Base-by-base conservation (phyloP, 37 sponge, comb jelly and placozoan genomes). In the Beroe forskalii region DNA sequence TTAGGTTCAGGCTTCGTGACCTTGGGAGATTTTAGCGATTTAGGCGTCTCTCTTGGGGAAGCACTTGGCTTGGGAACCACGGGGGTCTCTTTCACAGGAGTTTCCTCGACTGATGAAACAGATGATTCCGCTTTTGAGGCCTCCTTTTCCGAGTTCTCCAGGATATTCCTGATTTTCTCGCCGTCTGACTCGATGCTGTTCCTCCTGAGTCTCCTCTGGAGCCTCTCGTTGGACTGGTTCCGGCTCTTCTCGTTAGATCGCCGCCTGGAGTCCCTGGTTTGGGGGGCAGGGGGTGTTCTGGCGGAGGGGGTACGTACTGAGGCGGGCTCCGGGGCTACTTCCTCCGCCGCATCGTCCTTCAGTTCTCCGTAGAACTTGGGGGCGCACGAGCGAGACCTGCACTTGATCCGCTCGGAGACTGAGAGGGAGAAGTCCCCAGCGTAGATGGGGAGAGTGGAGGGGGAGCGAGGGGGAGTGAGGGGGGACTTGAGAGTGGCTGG, bases 381-480 rank as follows among this genome's bases (percentile, higher is more conserved):
- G n/a, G 44, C 55, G 20, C 86, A 80, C 2, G 86, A 35, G 40
- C 86, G 86, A 25, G 86, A 3, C 35, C 86, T 32, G 40, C 86
- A 80, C 40, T 80, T 80, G 44, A 80, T 80, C 37, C 86, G 24
- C 55, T 80, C 86, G n/a, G 86, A 80, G 24, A 80, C 55, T 33
- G 86, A 80, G 31, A 44, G 86, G 27, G 86, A 80, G 86, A 35
- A 80, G 86, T 80, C 86, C 22, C 86, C 86, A 32, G 86, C 86
- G 3, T 22, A 44, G 55, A 44, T 23, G n/a, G 86, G 86, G 23
- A 80, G 55, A 2, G 86, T 25, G 28, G 86, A 80, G 86, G 86
- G 86, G 86, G 38, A 35, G n/a, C 86, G 44, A 44, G 86, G 86
- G 40, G 86, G 86, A 6, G 86, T 80, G 55, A 80, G 86, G 55